These are phyloP conservation scores for Rhinolophus ferrumequinum DNA, from an alignment of 2,113 vertebrate species.

Conservation along the genomic window DNA sequence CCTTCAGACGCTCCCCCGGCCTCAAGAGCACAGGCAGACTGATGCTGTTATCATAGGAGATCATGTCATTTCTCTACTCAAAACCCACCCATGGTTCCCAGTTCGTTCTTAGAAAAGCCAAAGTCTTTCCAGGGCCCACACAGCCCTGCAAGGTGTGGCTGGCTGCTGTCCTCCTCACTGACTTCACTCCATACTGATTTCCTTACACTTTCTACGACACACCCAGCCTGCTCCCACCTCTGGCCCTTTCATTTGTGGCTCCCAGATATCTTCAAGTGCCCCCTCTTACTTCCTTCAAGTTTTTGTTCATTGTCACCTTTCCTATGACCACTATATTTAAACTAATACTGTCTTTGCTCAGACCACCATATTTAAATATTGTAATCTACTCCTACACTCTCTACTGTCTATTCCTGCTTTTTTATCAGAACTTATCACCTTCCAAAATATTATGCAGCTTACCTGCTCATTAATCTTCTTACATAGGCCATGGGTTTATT, in stretches of 20 bases:
- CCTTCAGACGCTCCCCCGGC: neutral
- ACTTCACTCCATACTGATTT: neutral
- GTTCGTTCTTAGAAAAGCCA: neutral
- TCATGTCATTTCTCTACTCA: neutral
- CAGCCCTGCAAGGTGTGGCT: neutral
- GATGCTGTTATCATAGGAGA: neutral
- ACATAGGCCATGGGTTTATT: neutral
- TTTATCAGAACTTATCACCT: neutral
- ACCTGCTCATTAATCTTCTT: neutral
- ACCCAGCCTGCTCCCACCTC: neutral
- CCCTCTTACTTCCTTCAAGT: neutral
- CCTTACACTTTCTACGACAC: neutral
- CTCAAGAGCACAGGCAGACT: neutral
- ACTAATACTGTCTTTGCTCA: neutral
- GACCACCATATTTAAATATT: neutral
- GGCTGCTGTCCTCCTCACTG: fast-evolving
- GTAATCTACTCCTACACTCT: neutral
- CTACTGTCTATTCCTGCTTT: neutral
- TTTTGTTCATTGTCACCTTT: neutral
- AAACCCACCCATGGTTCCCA: neutral
- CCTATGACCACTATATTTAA: neutral
- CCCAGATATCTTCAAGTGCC: neutral
- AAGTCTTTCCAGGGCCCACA: neutral
- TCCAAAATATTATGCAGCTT: neutral
- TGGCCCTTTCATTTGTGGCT: neutral